Evolutionary conservation across 2,797 vertebrate species (phyloP).

Genomic region (Aeoliscus strigatus): DNA sequence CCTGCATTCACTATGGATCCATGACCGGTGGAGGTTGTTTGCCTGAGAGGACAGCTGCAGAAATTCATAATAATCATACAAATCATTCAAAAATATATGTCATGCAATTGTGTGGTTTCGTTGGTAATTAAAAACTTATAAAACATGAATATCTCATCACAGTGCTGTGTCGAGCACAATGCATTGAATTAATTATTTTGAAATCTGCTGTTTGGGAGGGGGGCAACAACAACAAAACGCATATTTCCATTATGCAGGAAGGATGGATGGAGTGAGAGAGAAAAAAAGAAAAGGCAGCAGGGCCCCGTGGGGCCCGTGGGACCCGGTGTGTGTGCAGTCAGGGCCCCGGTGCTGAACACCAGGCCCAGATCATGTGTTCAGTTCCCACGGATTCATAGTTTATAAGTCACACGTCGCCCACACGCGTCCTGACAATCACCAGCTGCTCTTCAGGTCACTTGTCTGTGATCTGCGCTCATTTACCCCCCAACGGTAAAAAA

Average conservation of each 20-base stretch:
- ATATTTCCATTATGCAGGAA: slow-evolving; percentile 28
- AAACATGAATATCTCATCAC: slow-evolving; percentile 9
- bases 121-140: slow-evolving; percentile 10
- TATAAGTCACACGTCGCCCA: slow-evolving; percentile 31
- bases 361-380: slow-evolving; percentile 59
- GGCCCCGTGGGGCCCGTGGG: slow-evolving; percentile 52
- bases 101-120: neutral
- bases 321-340: slow-evolving; percentile 31
- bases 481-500: neutral
- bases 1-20: slow-evolving; percentile 75
- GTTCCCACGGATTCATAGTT: slow-evolving; percentile 66
- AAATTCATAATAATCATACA: neutral
- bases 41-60: slow-evolving; percentile 23
- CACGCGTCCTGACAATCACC: slow-evolving; percentile 50
- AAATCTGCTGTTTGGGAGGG: slow-evolving; percentile 1
- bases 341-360: slow-evolving; percentile 42
- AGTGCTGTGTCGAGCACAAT: slow-evolving; percentile 2
- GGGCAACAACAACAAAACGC: neutral
- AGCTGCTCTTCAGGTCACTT: slow-evolving; percentile 61
- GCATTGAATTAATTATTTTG: slow-evolving; percentile 34
- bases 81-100: slow-evolving; percentile 1
- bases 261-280: slow-evolving; percentile 47
- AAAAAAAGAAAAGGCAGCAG: slow-evolving; percentile 44
- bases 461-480: slow-evolving; percentile 9
- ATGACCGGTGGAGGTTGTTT: slow-evolving; percentile 59